These are phyloP conservation scores for Tyto alba DNA, from an alignment of 2,113 vertebrate species.

Conservation along the genomic window DNA sequence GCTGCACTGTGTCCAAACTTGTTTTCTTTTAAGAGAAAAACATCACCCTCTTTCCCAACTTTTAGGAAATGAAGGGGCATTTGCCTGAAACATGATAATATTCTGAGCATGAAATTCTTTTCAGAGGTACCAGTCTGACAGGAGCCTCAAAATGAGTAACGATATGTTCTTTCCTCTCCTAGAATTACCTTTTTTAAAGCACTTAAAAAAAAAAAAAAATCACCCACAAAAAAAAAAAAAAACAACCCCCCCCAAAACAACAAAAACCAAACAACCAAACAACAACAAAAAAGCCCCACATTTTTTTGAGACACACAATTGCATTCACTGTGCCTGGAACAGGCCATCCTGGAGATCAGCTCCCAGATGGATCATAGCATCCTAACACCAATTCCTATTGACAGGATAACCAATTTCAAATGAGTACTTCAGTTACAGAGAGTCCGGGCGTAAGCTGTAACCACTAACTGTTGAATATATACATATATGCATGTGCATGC, in stretches of 20 bases:
- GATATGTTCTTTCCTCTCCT: background rate
- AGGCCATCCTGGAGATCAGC: background rate
- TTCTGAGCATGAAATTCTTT: background rate
- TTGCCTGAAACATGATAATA: background rate
- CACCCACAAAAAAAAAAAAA: background rate
- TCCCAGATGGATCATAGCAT: background rate
- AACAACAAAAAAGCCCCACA: no score
- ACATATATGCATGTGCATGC: background rate
- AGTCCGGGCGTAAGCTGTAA: background rate
- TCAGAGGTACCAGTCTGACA: background rate
- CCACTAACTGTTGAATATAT: background rate
- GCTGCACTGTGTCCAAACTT: background rate
- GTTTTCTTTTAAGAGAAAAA: background rate
- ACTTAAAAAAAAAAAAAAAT: background rate
- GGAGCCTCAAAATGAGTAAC: background rate
- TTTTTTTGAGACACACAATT: fast-evolving
- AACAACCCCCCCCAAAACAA: no score
- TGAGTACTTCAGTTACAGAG: background rate
- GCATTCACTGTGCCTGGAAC: background rate
- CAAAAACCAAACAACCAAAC: no score
- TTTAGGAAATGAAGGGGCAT: background rate
- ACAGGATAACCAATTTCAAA: background rate
- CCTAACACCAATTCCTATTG: background rate
- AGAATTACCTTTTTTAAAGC: background rate
- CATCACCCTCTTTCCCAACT: background rate